A percentile compares a stretch with the other conserved stretches of the same genome.
These are phyloP conservation scores for Grus americana DNA, from an alignment of 2,113 vertebrate genomes.

Conservation along the genomic window DNA sequence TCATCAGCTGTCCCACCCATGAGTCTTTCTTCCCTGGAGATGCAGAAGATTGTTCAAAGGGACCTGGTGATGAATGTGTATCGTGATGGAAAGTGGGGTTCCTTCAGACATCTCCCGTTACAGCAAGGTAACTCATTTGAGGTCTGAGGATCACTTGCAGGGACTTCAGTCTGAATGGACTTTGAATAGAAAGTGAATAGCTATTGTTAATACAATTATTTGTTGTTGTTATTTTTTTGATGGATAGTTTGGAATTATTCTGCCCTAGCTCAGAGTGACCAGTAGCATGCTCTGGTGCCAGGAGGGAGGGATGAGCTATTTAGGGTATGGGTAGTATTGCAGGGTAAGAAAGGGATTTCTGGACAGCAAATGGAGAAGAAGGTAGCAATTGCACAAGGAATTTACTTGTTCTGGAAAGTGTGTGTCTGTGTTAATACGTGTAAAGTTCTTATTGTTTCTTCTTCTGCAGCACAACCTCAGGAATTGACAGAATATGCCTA, in stretches of 20 bases:
- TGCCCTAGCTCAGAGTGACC: background rate
- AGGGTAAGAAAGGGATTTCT: background rate
- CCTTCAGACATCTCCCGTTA: conserved; percentile 87
- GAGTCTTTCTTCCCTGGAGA: conserved; percentile 65
- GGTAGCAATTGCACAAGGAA: background rate
- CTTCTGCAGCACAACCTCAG: conserved; percentile 74
- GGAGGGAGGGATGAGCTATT: background rate
- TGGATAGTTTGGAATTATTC: background rate
- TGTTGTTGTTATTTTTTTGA: background rate
- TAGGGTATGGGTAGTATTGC: background rate
- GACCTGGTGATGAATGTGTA: conserved; percentile 91
- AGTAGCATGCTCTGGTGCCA: background rate
- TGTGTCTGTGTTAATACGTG: background rate
- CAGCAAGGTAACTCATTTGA: conserved; percentile 74
- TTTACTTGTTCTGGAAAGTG: background rate
- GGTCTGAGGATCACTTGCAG: background rate
- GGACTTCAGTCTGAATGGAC: background rate
- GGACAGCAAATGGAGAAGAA: background rate
- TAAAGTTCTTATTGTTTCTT: background rate
- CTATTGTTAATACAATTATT: background rate
- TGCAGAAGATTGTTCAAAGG: conserved; percentile 73
- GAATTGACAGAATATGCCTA: conserved; percentile 87
- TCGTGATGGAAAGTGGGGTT: conserved; percentile 89
- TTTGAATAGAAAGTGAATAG: background rate
- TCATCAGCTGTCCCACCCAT: conserved; percentile 68